These are phyloP conservation scores for Acrobasis consociella DNA, from an alignment of 2,888 invertebrate genomes.

Conservation along the genomic window DNA sequence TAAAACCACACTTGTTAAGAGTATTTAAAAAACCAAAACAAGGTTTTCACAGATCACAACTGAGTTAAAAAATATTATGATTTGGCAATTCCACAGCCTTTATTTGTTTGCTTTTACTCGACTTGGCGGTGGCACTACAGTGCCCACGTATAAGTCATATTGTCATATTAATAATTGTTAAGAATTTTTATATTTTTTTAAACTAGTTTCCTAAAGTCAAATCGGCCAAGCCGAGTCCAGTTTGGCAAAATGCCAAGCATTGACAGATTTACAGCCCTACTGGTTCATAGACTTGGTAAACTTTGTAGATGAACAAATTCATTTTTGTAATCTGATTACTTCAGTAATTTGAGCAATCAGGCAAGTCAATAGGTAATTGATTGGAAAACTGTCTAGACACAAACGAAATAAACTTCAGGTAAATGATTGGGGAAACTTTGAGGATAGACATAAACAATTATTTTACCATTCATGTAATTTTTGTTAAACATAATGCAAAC, in stretches of 20 bases:
- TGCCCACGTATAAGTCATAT: too few species aligned
- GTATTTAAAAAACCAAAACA: too few species aligned
- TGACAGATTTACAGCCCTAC: constrained; percentile 9
- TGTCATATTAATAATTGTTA: too few species aligned
- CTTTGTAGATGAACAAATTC: neutral
- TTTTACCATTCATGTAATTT: too few species aligned
- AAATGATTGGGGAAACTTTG: neutral
- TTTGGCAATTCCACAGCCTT: too few species aligned
- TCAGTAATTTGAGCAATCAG: neutral
- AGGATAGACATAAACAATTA: neutral
- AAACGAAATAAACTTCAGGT: neutral
- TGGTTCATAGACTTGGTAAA: neutral
- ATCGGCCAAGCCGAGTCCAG: neutral
- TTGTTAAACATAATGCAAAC: too few species aligned
- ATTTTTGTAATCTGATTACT: neutral
- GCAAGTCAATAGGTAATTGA: neutral
- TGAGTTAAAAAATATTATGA: too few species aligned
- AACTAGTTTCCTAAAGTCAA: neutral
- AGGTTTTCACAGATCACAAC: too few species aligned
- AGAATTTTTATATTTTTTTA: too few species aligned
- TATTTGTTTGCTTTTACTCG: too few species aligned
- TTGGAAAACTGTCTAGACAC: neutral
- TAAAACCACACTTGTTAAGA: too few species aligned
- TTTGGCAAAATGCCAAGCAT: constrained; percentile 8
- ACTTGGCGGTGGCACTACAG: too few species aligned